A percentile compares a stretch with the other conserved stretches of the same genome.
phyloP scores from a whole-genome alignment of 1,140 invertebrate genomes.

The Reticulitermes speratus region DNA sequence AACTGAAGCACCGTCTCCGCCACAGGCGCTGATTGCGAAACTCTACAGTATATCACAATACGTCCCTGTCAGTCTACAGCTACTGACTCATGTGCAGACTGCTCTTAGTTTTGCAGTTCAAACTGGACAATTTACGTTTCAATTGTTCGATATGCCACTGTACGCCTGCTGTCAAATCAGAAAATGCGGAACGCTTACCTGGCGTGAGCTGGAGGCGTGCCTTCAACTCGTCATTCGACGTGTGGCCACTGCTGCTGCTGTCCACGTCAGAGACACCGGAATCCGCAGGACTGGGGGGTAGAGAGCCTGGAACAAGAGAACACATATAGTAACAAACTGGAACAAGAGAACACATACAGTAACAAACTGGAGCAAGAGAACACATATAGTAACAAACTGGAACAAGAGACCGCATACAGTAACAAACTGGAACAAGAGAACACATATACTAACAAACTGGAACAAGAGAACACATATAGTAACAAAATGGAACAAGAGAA shows the following conservation, averaged over 20 bases:
- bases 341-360: not conserved
- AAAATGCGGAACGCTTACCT: not conserved
- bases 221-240: conserved; percentile 84
- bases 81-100: no score
- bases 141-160: no score
- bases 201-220: conserved; percentile 65
- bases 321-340: no score
- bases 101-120: no score
- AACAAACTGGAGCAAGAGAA: conserved; percentile 47
- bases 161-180: no score
- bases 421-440: conserved; percentile 47
- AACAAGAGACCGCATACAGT: not conserved
- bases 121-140: no score
- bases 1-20: no score
- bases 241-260: conserved; percentile 86
- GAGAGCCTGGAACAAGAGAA: conserved; percentile 62
- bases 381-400: no score
- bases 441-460: no score
- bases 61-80: no score
- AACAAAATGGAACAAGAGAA: conserved; percentile 47
- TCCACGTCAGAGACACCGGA: conserved; percentile 96
- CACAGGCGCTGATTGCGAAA: no score
- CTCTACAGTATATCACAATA: no score
- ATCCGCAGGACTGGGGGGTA: conserved; percentile 95
- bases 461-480: not conserved